Evolutionary conservation across 2,113 vertebrate genomes (phyloP).

Genomic region (Halcyon malimbica): DNA sequence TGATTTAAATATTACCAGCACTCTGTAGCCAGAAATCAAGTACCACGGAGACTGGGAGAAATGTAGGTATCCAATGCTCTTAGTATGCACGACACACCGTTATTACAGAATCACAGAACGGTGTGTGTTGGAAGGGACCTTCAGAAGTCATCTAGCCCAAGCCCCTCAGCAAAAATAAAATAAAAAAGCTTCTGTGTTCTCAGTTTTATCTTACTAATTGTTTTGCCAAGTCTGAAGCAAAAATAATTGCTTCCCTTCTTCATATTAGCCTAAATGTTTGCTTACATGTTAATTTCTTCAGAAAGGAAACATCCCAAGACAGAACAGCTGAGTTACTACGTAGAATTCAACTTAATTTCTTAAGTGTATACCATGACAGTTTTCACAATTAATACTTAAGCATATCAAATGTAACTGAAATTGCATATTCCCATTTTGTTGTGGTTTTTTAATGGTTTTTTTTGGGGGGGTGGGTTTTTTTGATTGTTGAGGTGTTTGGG

Average conservation of each 20-base stretch:
- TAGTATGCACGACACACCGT: not conserved
- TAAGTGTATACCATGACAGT: rapidly evolving
- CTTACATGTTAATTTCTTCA: not conserved
- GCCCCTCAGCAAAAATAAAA: not conserved
- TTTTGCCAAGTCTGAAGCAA: not conserved
- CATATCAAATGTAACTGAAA: not conserved
- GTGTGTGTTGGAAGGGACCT: not conserved
- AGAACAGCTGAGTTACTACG: not conserved
- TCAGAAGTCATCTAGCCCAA: not conserved
- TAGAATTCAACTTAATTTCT: not conserved
- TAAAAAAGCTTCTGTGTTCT: not conserved
- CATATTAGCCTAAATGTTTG: not conserved
- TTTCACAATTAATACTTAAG: not conserved
- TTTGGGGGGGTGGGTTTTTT: not conserved
- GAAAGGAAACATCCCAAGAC: rapidly evolving
- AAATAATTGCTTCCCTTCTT: not conserved
- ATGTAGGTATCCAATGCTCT: not conserved
- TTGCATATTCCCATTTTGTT: not conserved
- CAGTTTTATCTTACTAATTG: not conserved
- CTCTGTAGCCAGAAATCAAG: not conserved
- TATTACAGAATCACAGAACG: not conserved
- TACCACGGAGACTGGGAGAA: not conserved
- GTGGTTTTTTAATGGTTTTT: no score
- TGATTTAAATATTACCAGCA: not conserved
- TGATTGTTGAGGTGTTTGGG: not conserved